Evolutionary conservation across 2,113 vertebrate genomes (phyloP), one percentile per base, ranked within the genome.

Genomic region (Polypterus bichir): DNA sequence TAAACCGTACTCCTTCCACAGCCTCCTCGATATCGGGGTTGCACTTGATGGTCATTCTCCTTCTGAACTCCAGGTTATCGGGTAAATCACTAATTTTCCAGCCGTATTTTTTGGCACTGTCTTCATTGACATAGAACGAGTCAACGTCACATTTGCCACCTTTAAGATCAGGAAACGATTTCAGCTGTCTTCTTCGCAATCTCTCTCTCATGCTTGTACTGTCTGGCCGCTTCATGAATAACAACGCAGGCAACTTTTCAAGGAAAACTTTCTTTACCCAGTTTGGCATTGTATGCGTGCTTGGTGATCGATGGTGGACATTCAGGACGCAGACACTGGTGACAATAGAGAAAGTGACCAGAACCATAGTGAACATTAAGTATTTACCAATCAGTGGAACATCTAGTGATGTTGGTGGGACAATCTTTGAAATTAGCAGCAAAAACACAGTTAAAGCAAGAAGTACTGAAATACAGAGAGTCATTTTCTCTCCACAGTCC

Each of bases 321-420:
- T 89, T 89, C 54, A 89, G 83, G 48, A 85, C 81, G 3, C 84
- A 89, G 65, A 84, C 87, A 1, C 77, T 79, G 60, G 75, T 77
- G 49, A 89, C 86, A 3, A 70, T 89, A 44, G 83, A 87, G 66
- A 88, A 88, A 3, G 86, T 88, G 58, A 88, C 86, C 68, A 88
- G 67, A 7, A 88, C 82, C 86, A 88, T 88, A 59, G 86, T 84
- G 70, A 88, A 88, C 85, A 87, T 88, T 69, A 88, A 68, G 73
- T 89, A 89, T 75, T 89, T 89, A 61, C 86, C 86, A 62, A 89
- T 86, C 9, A 89, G 83, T 3, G 86, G 86, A 51, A 89, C 86
- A 4, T 86, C 86, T 4, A 88, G 72, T 6, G 86, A 89, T 44
- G 86, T 88, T 7, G 86, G 86, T 1, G 86, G 86, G 8, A 89